Conservation (phyloP, 2,797 vertebrate genomes). For the Ammospiza maritima region DNA sequence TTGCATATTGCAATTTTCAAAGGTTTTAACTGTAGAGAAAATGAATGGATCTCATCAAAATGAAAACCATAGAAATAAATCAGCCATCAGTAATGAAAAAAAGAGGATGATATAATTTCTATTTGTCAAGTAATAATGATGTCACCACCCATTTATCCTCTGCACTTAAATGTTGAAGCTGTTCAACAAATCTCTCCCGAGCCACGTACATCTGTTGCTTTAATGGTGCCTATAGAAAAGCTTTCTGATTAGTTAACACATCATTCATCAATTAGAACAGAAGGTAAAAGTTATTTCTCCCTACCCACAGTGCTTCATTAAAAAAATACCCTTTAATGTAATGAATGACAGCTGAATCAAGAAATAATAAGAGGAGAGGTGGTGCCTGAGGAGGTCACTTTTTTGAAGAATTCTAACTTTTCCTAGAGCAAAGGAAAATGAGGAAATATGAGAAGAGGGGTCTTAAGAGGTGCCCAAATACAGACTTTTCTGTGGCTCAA, state of each 20-base stretch:
- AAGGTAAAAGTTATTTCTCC: slow-evolving; percentile 70
- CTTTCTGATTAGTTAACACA: slow-evolving; percentile 75
- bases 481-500: neutral
- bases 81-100: slow-evolving; percentile 75
- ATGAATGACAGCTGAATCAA: neutral
- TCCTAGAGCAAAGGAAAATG: neutral
- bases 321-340: slow-evolving; percentile 66
- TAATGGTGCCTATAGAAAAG: slow-evolving; percentile 69
- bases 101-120: slow-evolving; percentile 74
- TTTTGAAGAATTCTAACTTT: slow-evolving; percentile 23
- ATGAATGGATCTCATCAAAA: slow-evolving; percentile 72
- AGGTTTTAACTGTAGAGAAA: slow-evolving; percentile 68
- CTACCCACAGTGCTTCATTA: slow-evolving; percentile 49
- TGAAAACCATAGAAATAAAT: slow-evolving; percentile 75
- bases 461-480: neutral
- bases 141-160: slow-evolving; percentile 81
- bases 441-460: neutral
- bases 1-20: slow-evolving; percentile 57
- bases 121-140: slow-evolving; percentile 81
- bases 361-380: slow-evolving; percentile 36
- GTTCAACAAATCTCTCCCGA: slow-evolving; percentile 78
- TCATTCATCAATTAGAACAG: slow-evolving; percentile 74
- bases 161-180: slow-evolving; percentile 78
- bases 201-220: slow-evolving; percentile 72
- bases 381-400: slow-evolving; percentile 10